These are phyloP conservation scores for Oxystoma pomonae DNA, from an alignment of 2,888 invertebrate species.

Conservation along the genomic window DNA sequence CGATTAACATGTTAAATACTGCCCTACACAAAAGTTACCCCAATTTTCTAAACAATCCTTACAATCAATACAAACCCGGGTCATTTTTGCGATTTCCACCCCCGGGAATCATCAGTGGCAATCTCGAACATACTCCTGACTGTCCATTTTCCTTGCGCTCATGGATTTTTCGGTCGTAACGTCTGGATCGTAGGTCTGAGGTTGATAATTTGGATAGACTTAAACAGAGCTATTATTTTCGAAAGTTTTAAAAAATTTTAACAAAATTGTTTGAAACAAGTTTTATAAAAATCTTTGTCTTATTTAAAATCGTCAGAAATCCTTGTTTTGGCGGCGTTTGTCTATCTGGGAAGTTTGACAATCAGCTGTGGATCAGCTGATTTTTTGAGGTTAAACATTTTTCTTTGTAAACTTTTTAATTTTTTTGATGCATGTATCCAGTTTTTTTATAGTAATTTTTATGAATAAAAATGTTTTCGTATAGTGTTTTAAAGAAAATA, in stretches of 20 bases:
- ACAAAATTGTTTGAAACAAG: too few relatives aligned
- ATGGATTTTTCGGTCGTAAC: background rate
- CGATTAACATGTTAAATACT: slow-evolving; percentile 25
- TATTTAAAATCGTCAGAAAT: too few relatives aligned
- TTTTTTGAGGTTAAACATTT: background rate
- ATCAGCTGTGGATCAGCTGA: background rate
- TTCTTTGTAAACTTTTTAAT: too few relatives aligned
- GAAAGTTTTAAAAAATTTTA: too few relatives aligned
- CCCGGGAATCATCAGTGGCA: slow-evolving; percentile 30
- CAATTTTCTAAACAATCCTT: background rate
- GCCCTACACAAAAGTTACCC: slow-evolving; percentile 25
- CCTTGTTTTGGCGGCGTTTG: too few relatives aligned
- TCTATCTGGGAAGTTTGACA: too few relatives aligned
- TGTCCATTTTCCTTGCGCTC: background rate
- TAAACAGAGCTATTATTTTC: too few relatives aligned
- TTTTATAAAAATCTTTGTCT: too few relatives aligned
- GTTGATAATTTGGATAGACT: too few relatives aligned
- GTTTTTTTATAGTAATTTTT: background rate
- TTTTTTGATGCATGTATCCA: too few relatives aligned
- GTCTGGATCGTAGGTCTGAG: too few relatives aligned
- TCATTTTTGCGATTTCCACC: slow-evolving; percentile 24
- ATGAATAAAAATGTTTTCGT: slow-evolving; percentile 28
- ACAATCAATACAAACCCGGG: slow-evolving; percentile 30
- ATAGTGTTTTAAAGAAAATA: slow-evolving; percentile 28
- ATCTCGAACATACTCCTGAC: slow-evolving; percentile 20